Percentiles rank a stretch among this genome's conserved stretches.
phyloP scores from a whole-genome alignment of 2,113 vertebrate genomes.

The Ascaphus truei region DNA sequence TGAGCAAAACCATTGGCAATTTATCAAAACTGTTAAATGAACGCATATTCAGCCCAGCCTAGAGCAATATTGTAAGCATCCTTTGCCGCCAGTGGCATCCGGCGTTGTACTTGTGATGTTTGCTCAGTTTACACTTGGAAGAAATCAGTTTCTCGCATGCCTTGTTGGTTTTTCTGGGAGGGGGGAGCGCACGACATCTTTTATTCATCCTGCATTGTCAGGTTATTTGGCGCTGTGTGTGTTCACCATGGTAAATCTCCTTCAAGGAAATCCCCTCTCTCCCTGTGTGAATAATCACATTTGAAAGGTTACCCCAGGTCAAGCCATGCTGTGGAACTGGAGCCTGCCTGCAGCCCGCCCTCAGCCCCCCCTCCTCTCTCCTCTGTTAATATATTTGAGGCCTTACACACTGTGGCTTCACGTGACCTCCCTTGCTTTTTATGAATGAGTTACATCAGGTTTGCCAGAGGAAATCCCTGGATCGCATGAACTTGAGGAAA shows the following conservation, averaged over 20 bases:
- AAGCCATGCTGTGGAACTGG: neutral
- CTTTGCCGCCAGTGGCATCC: neutral
- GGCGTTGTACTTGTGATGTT: neutral
- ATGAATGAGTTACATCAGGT: slow-evolving; percentile 32
- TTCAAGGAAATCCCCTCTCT: slow-evolving; percentile 6
- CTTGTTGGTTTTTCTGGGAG: slow-evolving; percentile 26
- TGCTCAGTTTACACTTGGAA: slow-evolving; percentile 1
- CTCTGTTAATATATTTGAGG: neutral
- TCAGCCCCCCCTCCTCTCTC: neutral
- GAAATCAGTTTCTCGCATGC: neutral
- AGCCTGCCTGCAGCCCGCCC: neutral
- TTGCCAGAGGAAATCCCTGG: slow-evolving; percentile 50
- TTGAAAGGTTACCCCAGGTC: accelerated
- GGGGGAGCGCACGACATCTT: slow-evolving; percentile 31
- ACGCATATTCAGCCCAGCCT: neutral
- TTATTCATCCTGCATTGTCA: slow-evolving; percentile 22
- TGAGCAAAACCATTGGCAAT: neutral
- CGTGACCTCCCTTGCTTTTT: slow-evolving; percentile 9
- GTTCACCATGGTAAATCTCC: slow-evolving; percentile 6
- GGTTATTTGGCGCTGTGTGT: slow-evolving; percentile 3
- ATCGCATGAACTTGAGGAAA: slow-evolving; percentile 44
- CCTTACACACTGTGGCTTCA: neutral
- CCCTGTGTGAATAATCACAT: slow-evolving; percentile 30
- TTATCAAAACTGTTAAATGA: neutral
- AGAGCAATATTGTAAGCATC: neutral